Evolutionary conservation across 1,140 invertebrate genomes (phyloP), one percentile per base, ranked within the genome.

Genomic region (Polypedilum vanderplanki): DNA sequence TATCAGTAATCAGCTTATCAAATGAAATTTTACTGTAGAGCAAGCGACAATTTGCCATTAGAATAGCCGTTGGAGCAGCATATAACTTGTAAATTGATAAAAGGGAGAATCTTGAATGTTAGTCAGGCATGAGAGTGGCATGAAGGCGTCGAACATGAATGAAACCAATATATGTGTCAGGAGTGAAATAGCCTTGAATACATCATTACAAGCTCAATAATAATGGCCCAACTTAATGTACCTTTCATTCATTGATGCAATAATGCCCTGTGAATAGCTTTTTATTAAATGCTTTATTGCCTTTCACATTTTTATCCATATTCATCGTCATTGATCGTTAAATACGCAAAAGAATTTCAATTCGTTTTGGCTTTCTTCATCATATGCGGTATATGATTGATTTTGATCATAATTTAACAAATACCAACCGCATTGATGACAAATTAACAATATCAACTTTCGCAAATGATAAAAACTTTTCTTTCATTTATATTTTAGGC

Each of bases 371-470:
- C 24, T 33, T 33, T 33, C 24, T 33, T 33, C 24, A 33, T 33
- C 24, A 5, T 33, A 33, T 33, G 24, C 24, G 46, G 46, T 12
- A 57, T 57, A n/a, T 57, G 46, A 57, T 57, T 57, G 46, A 57
- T 57, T 57, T 57, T 12, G 3, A n/a, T 57, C 46, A 57, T 57
- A 12, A 57, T 57, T 57, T 57, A 57, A 4, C 46, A 57, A 12
- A 57, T n/a, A 57, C n/a, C 46, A 57, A 57, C 46, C 46, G 46
- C 46, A 57, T 57, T 57, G 46, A 57, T 57, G 46, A 57, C 46
- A 57, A 57, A 57, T 57, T 57, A 57, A 15, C 46, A 57, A 57
- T 57, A n/a, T n/a, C 46, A 57, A n/a, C 46, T 15, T 57, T 57
- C n/a, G 24, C 24, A 33, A 33, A 46, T 12, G 41, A 12, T 3